Evolutionary conservation across 2,888 invertebrate species (phyloP).

Genomic region (Cheilosia soror): DNA sequence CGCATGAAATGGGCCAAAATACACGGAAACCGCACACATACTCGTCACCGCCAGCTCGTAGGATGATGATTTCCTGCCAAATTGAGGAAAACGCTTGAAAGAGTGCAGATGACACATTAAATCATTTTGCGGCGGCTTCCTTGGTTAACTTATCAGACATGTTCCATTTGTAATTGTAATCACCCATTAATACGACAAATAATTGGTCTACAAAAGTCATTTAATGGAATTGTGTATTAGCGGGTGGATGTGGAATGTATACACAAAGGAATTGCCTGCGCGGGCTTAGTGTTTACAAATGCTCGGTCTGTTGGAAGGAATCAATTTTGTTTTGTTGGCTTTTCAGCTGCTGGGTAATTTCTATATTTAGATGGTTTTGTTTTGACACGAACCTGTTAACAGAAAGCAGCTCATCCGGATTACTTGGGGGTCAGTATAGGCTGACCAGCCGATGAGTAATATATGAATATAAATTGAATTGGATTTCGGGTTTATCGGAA

Average conservation of each 20-base stretch:
- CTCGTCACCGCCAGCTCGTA: too few relatives aligned
- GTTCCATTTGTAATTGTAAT: constrained; percentile 15
- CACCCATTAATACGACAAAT: constrained; percentile 45
- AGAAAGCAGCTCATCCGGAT: constrained; percentile 1
- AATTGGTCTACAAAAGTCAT: constrained; percentile 27
- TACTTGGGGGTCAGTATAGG: constrained; percentile 13
- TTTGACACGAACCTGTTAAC: constrained; percentile 23
- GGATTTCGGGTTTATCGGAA: too few relatives aligned
- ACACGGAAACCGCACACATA: not conserved
- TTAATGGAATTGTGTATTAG: constrained; percentile 12
- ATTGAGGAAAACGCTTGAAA: constrained; percentile 8
- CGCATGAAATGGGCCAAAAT: not conserved
- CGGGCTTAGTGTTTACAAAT: not conserved
- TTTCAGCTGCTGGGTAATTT: constrained; percentile 6
- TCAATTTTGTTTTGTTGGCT: not conserved
- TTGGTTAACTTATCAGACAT: constrained; percentile 23
- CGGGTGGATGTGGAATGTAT: not conserved
- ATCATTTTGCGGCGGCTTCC: constrained; percentile 26
- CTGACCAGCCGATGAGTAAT: constrained; percentile 2
- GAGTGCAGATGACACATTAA: constrained; percentile 37
- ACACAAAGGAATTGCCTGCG: not conserved
- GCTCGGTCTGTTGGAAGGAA: not conserved
- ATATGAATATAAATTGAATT: not conserved
- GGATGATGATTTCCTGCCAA: not conserved
- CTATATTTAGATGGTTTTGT: constrained; percentile 15